Evolutionary conservation across 2,797 vertebrate species (phyloP), one percentile per base, ranked within the genome.

Genomic region (Pteropus rufus): DNA sequence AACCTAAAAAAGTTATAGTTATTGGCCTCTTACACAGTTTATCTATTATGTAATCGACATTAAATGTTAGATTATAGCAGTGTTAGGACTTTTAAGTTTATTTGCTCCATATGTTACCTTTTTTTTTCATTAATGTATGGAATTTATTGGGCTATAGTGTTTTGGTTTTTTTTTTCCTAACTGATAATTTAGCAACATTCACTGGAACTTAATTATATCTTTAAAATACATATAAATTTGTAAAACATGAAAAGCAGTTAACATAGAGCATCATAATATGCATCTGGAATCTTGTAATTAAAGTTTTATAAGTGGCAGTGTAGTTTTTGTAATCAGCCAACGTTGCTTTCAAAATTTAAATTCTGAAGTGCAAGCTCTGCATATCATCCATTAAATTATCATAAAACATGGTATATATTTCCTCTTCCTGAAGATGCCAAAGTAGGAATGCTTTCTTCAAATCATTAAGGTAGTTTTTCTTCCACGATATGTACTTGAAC

Each of bases 211-310:
- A 64, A 24, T 76, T 91, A 87, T 89, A 21, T 46, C 49, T 46
- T 34, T 93, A 77, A 91, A 94, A 93, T 92, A 49, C 3, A 67
- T 19, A 34, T 91, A 86, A 91, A 86, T 18, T 69, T 92, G 2
- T 16, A 93, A 96, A 95, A 54, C 1, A 1, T 62, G 11, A 36
- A 54, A 91, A 80, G 34, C 16, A 95, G 10, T 87, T 95, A 87
- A 91, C 29, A 67, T 65, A 29, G 10, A 81, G 8, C 41, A 92
- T 96, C 87, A 44, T 52, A 88, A 79, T 82, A 77, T 87, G 94
- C 97, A 23, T 24, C 52, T 90, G 34, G 26, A 89, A 97, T 75
- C 16, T 75, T 75, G 1, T 73, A 64, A 94, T 95, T 91, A 88
- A 96, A 96, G 52, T 90, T 2, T 6, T 0, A 0, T 49, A 44